A percentile compares a stretch with the other conserved stretches of the same genome.
Evolutionary conservation across 2,888 invertebrate genomes (phyloP).

Genomic region (Brenthis daphne): DNA sequence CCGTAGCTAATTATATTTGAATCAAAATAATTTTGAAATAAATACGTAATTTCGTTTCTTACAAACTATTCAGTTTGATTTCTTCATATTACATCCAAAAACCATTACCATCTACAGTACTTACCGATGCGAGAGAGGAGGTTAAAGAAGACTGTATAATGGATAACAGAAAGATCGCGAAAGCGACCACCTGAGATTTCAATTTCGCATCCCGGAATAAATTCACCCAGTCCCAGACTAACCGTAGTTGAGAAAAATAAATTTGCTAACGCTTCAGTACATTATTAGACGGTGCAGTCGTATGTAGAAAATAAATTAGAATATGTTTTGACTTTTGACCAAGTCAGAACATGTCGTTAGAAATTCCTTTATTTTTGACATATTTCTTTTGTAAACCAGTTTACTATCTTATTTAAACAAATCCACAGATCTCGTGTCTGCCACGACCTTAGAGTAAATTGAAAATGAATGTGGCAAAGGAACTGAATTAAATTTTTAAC

Average conservation of each 20-base stretch:
- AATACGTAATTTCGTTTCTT: too few relatives aligned
- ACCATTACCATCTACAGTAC: constrained; percentile 25
- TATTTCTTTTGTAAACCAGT: neutral
- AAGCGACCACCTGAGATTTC: constrained; percentile 76
- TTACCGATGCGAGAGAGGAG: constrained; percentile 29
- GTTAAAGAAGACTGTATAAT: constrained; percentile 21
- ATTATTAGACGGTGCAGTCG: too few relatives aligned
- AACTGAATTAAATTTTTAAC: too few relatives aligned
- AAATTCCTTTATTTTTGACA: neutral
- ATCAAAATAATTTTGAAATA: too few relatives aligned
- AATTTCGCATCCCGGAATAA: constrained; percentile 75
- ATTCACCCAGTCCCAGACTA: constrained; percentile 64
- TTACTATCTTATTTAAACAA: too few relatives aligned
- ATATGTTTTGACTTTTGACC: too few relatives aligned
- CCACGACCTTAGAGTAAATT: too few relatives aligned
- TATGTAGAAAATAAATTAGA: too few relatives aligned
- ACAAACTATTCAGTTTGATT: too few relatives aligned
- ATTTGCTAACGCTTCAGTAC: constrained; percentile 12
- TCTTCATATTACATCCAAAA: constrained; percentile 14
- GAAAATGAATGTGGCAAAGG: too few relatives aligned
- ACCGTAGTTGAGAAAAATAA: constrained; percentile 23
- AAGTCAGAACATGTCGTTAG: neutral
- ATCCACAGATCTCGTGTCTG: too few relatives aligned
- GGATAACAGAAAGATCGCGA: constrained; percentile 35
- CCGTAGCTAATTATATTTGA: too few relatives aligned